Conservation (phyloP, 2,113 vertebrate genomes). For the Poeciliopsis occidentalis region DNA sequence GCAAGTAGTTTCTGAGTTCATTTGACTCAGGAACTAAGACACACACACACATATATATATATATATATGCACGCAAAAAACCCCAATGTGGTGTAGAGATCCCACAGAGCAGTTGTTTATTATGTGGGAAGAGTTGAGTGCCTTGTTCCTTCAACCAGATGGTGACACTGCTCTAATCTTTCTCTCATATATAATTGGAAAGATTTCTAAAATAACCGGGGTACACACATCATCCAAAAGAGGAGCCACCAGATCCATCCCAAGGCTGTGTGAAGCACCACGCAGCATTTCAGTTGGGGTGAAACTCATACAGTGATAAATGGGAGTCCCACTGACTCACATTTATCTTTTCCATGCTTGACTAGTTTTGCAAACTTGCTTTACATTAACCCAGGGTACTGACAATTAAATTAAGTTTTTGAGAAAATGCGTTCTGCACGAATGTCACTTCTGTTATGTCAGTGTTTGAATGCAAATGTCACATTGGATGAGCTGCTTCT, state of each 20-base stretch:
- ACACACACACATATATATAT: conserved; percentile 28
- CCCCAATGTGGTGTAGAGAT: conserved; percentile 10
- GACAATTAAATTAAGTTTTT: background rate
- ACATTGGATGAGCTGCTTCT: background rate
- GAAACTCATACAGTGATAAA: too few relatives aligned
- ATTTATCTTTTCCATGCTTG: background rate
- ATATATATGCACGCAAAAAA: conserved; percentile 28
- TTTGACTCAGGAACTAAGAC: too few relatives aligned
- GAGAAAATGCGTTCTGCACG: too few relatives aligned
- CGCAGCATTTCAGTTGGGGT: background rate
- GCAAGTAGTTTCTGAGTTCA: too few relatives aligned
- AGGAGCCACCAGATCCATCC: too few relatives aligned
- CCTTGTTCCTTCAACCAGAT: conserved; percentile 84
- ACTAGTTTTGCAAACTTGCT: background rate
- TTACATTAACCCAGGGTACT: too few relatives aligned
- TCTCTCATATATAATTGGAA: background rate
- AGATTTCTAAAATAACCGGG: background rate
- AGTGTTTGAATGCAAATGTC: too few relatives aligned
- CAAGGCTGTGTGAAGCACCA: background rate
- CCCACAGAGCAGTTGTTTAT: conserved; percentile 72
- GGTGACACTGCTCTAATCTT: conserved; percentile 78
- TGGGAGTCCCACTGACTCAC: background rate
- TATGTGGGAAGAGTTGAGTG: conserved; percentile 82
- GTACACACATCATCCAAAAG: background rate
- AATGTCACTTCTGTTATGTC: too few relatives aligned